Evolutionary conservation across 2,888 invertebrate genomes (phyloP), one percentile per base, ranked within the genome.

Genomic region (Ormyrus rosae): DNA sequence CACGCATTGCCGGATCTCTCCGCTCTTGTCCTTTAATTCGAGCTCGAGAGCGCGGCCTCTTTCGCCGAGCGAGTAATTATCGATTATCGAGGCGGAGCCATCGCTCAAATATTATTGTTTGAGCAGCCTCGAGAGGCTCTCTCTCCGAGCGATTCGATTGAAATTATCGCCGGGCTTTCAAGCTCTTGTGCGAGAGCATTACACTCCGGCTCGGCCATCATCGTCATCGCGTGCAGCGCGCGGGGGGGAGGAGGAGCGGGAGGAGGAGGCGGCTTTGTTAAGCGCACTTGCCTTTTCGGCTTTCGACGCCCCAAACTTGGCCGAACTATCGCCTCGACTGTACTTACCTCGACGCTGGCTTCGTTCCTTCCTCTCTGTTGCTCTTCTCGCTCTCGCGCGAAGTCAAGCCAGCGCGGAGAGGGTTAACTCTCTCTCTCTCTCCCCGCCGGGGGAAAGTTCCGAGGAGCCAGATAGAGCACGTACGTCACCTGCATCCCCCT

Each of bases 31-130:
- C 19, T 19, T 19, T 19, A 19, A 19, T 19, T 19, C 19, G 19
- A 19, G 19, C 19, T 19, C 19, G 19, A 19, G 19, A 19, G 19
- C 19, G 19, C 19, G 19, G 19, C 19, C 19, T 19, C 19, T 19
- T 19, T 19, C 19, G 19, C 19, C 19, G 19, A 19, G 19, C 19
- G 19, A 2, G 19, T 19, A 19, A 19, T 19, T 19, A 19, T 19
- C 19, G 19, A 19, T 19, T 19, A 19, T 19, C 19, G 19, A 19
- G 19, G 19, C 19, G 19, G 19, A 19, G 19, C 19, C 19, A 19
- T 19, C n/a, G 5, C 11, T 13, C 75, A 76, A 68, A 76, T 69
- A 76, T 76, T 69, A 61, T 76, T 69, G 69, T 76, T 76, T 60
- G 76, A 55, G 9, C 61, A 48, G 56, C 9, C 19, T 13, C 13